These are phyloP conservation scores for Diarsia mendica DNA, from an alignment of 2,888 invertebrate genomes.

Conservation along the genomic window DNA sequence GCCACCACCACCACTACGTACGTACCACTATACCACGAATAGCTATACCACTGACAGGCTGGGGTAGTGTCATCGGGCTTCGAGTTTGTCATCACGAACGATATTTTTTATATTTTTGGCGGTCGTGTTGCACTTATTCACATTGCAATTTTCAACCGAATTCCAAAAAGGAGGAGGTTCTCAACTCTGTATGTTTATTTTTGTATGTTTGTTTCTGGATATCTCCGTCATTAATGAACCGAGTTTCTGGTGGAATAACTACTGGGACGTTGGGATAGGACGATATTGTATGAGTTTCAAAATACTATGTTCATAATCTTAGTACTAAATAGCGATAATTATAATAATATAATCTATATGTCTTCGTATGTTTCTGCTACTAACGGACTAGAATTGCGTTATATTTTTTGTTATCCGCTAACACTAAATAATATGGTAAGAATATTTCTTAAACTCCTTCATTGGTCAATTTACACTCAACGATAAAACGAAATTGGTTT, in stretches of 20 bases:
- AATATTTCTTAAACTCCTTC: background rate
- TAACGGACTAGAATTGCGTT: background rate
- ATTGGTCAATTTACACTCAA: background rate
- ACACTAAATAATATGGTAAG: background rate
- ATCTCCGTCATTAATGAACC: no score
- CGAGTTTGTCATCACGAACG: slow-evolving; percentile 3
- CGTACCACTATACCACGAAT: background rate
- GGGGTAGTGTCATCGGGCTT: background rate
- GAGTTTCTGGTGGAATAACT: background rate
- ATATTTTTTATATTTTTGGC: background rate
- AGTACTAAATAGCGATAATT: background rate
- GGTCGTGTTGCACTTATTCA: background rate
- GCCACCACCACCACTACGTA: slow-evolving; percentile 31
- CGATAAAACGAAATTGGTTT: background rate
- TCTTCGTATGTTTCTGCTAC: background rate
- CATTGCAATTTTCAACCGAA: background rate
- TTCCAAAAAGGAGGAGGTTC: no score
- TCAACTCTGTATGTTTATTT: no score
- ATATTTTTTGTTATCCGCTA: background rate
- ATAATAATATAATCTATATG: no score
- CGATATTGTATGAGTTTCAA: background rate
- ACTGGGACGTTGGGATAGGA: background rate
- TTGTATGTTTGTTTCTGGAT: no score
- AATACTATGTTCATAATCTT: background rate
- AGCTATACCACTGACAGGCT: background rate